Conservation (phyloP, 2,797 vertebrate genomes). For the Hippopotamyrus pictus region DNA sequence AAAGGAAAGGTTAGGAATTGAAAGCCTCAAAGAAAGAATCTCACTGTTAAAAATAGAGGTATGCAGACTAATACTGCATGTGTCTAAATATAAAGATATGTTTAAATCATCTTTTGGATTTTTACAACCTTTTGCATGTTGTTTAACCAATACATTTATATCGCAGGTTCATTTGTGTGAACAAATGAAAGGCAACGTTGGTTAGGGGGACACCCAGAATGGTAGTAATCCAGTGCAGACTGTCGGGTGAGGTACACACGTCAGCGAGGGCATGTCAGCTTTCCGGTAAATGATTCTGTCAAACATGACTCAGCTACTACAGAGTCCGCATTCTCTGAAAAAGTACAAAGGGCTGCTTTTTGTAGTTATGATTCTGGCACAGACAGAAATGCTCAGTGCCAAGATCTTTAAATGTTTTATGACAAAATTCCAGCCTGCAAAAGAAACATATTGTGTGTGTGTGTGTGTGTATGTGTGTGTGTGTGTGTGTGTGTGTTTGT, state of each 20-base stretch:
- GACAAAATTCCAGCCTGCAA: not conserved
- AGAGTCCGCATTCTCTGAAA: not conserved
- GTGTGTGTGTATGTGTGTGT: no score
- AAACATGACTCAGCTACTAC: slow-evolving; percentile 2
- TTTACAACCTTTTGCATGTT: not conserved
- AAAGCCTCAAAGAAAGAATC: not conserved
- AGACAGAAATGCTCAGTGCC: not conserved
- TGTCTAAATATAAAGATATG: not conserved
- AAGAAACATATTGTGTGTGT: not conserved
- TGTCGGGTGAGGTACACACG: not conserved
- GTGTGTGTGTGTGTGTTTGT: no score
- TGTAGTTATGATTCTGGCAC: not conserved
- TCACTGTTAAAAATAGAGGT: not conserved
- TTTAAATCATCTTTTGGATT: not conserved
- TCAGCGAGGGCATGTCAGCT: not conserved
- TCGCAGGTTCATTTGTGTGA: not conserved
- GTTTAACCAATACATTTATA: not conserved
- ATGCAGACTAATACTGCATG: not conserved
- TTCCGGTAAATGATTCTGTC: not conserved
- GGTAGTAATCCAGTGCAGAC: not conserved
- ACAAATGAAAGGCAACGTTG: not conserved
- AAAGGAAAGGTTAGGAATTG: not conserved
- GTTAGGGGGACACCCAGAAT: not conserved
- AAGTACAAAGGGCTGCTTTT: not conserved
- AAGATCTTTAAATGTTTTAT: not conserved